A percentile compares a stretch with the other conserved stretches of the same genome.
phyloP scores from a whole-genome alignment of 2,797 vertebrate species.

The Coranthus polyacanthus region DNA sequence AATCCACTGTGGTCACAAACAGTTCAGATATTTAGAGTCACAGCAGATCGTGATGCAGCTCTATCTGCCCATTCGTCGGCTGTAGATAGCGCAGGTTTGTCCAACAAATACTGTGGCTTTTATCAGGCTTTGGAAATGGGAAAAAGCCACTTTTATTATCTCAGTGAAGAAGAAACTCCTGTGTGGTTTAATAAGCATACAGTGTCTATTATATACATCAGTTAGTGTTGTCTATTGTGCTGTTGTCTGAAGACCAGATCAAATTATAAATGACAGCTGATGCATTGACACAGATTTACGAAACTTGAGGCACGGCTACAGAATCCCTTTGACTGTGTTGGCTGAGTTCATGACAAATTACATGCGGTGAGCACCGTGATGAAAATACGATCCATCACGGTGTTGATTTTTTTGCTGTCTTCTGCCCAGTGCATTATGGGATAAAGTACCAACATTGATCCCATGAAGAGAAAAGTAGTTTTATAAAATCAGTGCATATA shows the following conservation, averaged over 20 bases:
- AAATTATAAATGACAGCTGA: conserved; percentile 22
- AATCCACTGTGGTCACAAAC: conserved; percentile 21
- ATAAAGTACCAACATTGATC: not conserved
- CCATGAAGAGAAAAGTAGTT: conserved; percentile 9
- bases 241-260: conserved; percentile 14
- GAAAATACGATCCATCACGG: not conserved
- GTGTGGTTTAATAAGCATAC: conserved; percentile 8
- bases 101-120: conserved; percentile 18
- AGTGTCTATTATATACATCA: conserved; percentile 18
- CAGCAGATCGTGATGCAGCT: conserved; percentile 33
- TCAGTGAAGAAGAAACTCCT: conserved; percentile 9
- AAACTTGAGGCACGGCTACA: not conserved
- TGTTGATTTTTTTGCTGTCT: no score
- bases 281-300: conserved; percentile 17
- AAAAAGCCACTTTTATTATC: conserved; percentile 28
- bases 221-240: conserved; percentile 1
- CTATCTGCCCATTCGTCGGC: conserved; percentile 9
- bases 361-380: not conserved
- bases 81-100: conserved; percentile 9
- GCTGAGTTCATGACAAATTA: no score
- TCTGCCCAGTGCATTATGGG: not conserved
- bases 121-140: conserved; percentile 32
- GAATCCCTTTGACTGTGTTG: not conserved
- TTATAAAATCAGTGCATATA: conserved; percentile 11
- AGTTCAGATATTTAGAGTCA: no score